phyloP scores from a whole-genome alignment of 2,797 vertebrate species.

The Lophotriccus pileatus region DNA sequence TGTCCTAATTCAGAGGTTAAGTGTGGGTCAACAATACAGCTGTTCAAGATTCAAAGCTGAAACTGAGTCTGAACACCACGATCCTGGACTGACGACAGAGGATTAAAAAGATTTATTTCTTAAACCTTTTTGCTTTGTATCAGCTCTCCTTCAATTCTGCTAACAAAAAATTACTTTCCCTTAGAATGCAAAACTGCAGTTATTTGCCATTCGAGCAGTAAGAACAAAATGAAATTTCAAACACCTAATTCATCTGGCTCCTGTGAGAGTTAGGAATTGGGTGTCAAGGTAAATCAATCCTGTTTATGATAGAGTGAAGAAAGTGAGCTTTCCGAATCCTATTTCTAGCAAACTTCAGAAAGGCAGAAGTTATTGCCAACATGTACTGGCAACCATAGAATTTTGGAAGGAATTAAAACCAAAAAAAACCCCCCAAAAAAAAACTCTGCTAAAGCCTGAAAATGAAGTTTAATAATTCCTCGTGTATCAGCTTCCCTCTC shows the following conservation, averaged over 20 bases:
- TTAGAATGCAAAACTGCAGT: not conserved
- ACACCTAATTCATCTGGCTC: not conserved
- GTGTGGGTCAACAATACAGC: not conserved
- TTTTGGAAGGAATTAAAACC: not conserved
- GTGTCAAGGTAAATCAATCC: not conserved
- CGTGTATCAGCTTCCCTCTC: not conserved
- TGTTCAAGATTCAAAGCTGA: not conserved
- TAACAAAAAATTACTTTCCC: not conserved
- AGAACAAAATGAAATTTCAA: not conserved
- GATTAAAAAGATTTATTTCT: not conserved
- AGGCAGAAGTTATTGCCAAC: not conserved
- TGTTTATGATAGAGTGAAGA: not conserved
- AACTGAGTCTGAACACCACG: not conserved
- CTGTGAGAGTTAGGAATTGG: not conserved
- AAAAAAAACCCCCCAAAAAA: fast-evolving
- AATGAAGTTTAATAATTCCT: not conserved
- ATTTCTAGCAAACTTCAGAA: not conserved
- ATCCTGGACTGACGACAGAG: not conserved
- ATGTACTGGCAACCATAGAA: not conserved
- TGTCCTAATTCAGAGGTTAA: not conserved
- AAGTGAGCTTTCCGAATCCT: not conserved
- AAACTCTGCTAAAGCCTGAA: not conserved
- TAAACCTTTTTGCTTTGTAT: not conserved
- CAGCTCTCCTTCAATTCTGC: not conserved
- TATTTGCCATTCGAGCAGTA: not conserved